Evolutionary conservation across 2,797 vertebrate species (phyloP), one percentile per base, ranked within the genome.

Genomic region (Delichon dasypus): DNA sequence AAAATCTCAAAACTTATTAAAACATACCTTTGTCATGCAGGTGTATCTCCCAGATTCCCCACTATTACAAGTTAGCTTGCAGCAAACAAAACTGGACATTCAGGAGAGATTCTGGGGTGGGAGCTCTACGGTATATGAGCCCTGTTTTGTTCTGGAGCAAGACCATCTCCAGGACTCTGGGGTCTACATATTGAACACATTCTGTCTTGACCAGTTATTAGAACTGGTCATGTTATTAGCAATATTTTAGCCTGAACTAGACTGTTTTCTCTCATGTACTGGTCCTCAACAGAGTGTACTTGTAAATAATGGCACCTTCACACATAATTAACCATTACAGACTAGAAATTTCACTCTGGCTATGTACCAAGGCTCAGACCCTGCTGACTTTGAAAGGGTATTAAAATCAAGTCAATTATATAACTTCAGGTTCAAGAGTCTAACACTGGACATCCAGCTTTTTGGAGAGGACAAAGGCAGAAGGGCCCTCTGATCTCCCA

Each of bases 41-140:
- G 7, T 72, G 13, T 15, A 57, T 50, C 42, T 61, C 29, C 22
- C 55, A 94, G 47, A 55, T 62, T 47, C 50, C 36, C 26, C 73
- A 30, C 14, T 80, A 58, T 20, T 61, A 38, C 27, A 74, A 57
- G 26, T 20, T 10, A 64, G 45, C 30, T 47, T 75, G 32, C 70
- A 81, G 42, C 19, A 77, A 64, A 65, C 34, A 76, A 48, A 75
- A 38, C 30, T n/a, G 34, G 25, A 81, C 18, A 16, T 36, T 27
- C 44, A 55, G 58, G 34, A 75, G 25, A 54, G 3, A 5, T 57
- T 94, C 47, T 26, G 16, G 7, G 9, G n/a, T 36, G 8, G 2
- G 4, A 53, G 10, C 23, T 11, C 29, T 17, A 7, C 0, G 4
- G 13, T 80, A 30, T 11, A 42, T 2, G 5, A 57, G 18, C 38